Evolutionary conservation across 2,888 invertebrate genomes (phyloP).

Genomic region (Dioctria rufipes): DNA sequence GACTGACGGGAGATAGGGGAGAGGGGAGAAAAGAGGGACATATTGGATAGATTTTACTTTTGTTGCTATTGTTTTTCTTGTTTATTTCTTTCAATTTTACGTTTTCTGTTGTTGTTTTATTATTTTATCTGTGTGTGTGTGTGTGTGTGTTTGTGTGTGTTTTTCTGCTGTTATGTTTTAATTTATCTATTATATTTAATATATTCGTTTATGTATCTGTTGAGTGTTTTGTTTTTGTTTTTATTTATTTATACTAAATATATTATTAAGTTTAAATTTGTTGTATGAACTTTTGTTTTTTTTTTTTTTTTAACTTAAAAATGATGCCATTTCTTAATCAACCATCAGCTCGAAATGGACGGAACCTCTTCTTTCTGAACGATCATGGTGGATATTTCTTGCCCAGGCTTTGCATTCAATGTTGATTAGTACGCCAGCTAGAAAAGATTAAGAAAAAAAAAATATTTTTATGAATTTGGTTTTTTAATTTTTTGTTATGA

Average conservation of each 20-base stretch:
- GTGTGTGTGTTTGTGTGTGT: slow-evolving; percentile 36
- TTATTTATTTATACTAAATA: slow-evolving; percentile 47
- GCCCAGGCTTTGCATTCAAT: slow-evolving; percentile 96
- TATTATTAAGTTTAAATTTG: slow-evolving; percentile 50
- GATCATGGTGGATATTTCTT: slow-evolving; percentile 88
- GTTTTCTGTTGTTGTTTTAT: slow-evolving; percentile 53
- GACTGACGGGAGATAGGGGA: no score
- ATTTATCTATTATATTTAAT: slow-evolving; percentile 7
- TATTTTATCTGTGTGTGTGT: slow-evolving; percentile 52
- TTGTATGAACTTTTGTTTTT: slow-evolving; percentile 46
- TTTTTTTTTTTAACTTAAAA: slow-evolving; percentile 47
- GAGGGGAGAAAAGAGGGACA: no score
- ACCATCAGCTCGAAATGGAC: slow-evolving; percentile 96
- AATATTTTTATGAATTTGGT: neutral
- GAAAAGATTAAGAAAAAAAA: slow-evolving; percentile 4
- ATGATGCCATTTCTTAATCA: slow-evolving; percentile 76
- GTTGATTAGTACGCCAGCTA: slow-evolving; percentile 91
- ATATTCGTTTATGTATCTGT: slow-evolving; percentile 17
- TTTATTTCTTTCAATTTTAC: neutral
- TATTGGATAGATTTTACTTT: no score
- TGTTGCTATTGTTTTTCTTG: no score
- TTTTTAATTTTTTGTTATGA: no score
- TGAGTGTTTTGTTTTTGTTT: slow-evolving; percentile 5
- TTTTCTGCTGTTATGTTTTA: slow-evolving; percentile 60
- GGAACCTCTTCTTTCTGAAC: slow-evolving; percentile 90